A percentile compares a stretch with the other conserved stretches of the same genome.
These are phyloP conservation scores for Ophioninae sp. DNA, from an alignment of 2,888 invertebrate species.

Conservation along the genomic window DNA sequence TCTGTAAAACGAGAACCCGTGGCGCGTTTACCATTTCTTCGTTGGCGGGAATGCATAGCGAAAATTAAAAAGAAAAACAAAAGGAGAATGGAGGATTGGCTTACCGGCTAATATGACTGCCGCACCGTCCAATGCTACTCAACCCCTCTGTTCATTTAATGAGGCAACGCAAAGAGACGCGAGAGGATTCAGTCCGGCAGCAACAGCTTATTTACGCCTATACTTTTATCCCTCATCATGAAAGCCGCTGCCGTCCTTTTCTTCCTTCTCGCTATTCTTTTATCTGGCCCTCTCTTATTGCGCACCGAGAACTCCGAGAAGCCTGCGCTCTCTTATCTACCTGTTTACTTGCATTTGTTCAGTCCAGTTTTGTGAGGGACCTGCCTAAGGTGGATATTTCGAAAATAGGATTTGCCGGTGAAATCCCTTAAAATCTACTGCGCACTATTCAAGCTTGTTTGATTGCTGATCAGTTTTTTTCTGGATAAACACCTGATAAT, in stretches of 20 bases:
- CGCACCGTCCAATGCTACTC: constrained; percentile 55
- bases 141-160: constrained; percentile 56
- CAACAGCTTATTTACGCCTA: constrained; percentile 23
- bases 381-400: too few relatives aligned
- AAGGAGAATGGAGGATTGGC: constrained; percentile 8
- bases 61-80: constrained; percentile 6
- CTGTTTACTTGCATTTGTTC: constrained; percentile 5
- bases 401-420: too few relatives aligned
- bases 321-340: not conserved
- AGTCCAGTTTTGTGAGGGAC: not conserved
- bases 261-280: not conserved
- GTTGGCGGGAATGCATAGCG: constrained; percentile 67
- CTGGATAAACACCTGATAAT: not conserved
- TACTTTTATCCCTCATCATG: constrained; percentile 16
- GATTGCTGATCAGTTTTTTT: too few relatives aligned
- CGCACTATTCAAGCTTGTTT: too few relatives aligned
- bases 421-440: too few relatives aligned
- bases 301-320: constrained; percentile 17
- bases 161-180: constrained; percentile 39
- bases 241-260: constrained; percentile 48
- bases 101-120: constrained; percentile 33
- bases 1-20: constrained; percentile 66
- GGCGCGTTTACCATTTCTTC: constrained; percentile 57
- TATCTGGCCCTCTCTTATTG: constrained; percentile 6
- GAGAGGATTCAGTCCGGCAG: constrained; percentile 41